Conservation (phyloP, 2,797 vertebrate genomes). For the Dicrostonyx torquatus region DNA sequence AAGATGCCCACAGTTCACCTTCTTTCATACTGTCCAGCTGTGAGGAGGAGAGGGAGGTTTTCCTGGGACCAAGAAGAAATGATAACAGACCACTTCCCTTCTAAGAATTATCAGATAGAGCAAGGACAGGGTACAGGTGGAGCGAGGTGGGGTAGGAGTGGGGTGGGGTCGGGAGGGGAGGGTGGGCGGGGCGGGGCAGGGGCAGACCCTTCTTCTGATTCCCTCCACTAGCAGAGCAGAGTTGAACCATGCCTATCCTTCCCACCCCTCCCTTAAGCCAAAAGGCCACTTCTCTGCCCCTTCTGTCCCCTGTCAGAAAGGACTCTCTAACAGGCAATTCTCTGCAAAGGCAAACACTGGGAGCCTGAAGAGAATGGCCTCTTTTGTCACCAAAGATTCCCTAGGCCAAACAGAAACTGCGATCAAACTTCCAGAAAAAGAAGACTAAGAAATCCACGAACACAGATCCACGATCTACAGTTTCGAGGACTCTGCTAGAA, state of each 20-base stretch:
- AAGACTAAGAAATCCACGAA: background rate
- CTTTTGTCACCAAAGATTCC: conserved; percentile 23
- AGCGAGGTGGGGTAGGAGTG: too few species aligned
- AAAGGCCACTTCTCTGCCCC: background rate
- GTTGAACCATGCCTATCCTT: too few species aligned
- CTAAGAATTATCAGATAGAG: background rate
- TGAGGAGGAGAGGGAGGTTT: background rate
- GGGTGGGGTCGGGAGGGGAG: too few species aligned
- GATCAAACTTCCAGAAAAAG: background rate
- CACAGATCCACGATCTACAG: background rate
- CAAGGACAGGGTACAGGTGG: too few species aligned
- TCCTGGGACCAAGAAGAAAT: background rate
- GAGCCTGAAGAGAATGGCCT: background rate
- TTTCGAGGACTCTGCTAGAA: background rate
- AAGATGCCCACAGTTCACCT: background rate
- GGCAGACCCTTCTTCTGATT: background rate
- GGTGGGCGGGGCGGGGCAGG: too few species aligned
- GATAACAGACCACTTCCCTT: background rate
- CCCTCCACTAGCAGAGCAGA: background rate
- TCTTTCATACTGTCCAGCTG: background rate
- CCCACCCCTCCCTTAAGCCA: background rate
- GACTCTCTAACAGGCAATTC: background rate
- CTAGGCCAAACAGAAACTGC: background rate
- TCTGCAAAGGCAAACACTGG: background rate
- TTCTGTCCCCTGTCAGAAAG: background rate